Base-by-base conservation (phyloP, 2,113 vertebrate genomes). In the Ginglymostoma cirratum region DNA sequence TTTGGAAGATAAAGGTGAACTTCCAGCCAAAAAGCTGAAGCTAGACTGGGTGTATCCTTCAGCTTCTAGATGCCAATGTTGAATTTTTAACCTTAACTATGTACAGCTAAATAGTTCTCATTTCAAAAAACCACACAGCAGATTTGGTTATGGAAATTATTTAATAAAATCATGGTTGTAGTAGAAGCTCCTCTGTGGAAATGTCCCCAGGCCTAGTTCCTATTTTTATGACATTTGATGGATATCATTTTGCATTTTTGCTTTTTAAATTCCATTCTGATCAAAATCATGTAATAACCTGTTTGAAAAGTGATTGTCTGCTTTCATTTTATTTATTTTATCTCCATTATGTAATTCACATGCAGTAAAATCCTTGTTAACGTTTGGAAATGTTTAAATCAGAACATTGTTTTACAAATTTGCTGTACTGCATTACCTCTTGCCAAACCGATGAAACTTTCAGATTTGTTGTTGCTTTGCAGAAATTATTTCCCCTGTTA, bases 21-120 rank as follows among this genome's bases (percentile, higher is more conserved):
- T 99, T 86, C 99, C 99, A 27, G 96, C 97, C 96, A 99, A 98
- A 97, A 98, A 98, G 94, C 98, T 99, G 96, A 99, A 99, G 96
- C 98, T 99, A 97, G 99, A 99, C 97, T 99, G 99, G 99, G 99
- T 99, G 99, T 99, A 99, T 99, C 99, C 99, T 99, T 99, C 97
- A 30, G 23, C 34, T 14, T 76, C 67, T 52, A 42, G 66, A 45
- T 66, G 7, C 42, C 38, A 69, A 1, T 45, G 80, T 42, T 83
- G 80, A 83, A 1, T 45, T 94, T 94, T 94, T 94, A 38, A 55
- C 92, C 92, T 4, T 66, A 48, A 94, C 27, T 93, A 38, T 94
- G 65, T 94, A 38, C n/a, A 83, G 78, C 19, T 94, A 45, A 65
- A 67, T 42, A 94, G 23, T 69, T 69, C 38, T 34, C 66, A 42